Evolutionary conservation across 2,888 invertebrate species (phyloP), one percentile per base, ranked within the genome.

Genomic region (Cotesia congregata): DNA sequence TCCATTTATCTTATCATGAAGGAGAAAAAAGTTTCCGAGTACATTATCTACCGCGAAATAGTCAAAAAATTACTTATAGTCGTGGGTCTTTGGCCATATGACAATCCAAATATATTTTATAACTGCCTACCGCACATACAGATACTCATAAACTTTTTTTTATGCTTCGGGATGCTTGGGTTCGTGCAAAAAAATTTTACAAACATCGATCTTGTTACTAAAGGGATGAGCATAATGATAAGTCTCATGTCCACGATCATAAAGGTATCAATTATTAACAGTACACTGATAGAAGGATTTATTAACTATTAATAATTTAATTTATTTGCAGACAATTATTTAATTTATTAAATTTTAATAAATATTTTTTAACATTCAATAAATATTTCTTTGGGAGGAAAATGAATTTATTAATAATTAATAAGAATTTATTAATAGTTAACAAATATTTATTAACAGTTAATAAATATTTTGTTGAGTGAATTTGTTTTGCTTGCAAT

Each of bases 191-290:
- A 72, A 0, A 30, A 79, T 67, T 69, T 79, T 3, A 73, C 30
- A 6, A 78, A 78, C 72, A 41, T 80, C 7, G 64, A 30, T 6
- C 76, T 79, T 6, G 70, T 74, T 1, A 79, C 80, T 7, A 80
- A 76, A 61, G 77, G 80, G 41, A 72, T 80, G 64, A 77, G 78
- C 59, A 50, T 79, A 12, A 76, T 74, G 5, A 76, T 76, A 40
- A 75, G 78, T 39, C 78, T 78, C 41, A 75, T 71, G 7, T 74
- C 78, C 7, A 74, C 70, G 0, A 39, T 71, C 9, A 7, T 77
- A 7, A 77, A 77, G 77, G 77, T 77, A 77, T 41, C 7, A 15
- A 7, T 12, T 50, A 50, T 12, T 7, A 12, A 65, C 7, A 30
- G 30, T n/a, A 30, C 30, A 30, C 30, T 30, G 30, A 30, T 30